Base-by-base conservation (phyloP, 2,888 invertebrate genomes). In the Drosophila limbata region DNA sequence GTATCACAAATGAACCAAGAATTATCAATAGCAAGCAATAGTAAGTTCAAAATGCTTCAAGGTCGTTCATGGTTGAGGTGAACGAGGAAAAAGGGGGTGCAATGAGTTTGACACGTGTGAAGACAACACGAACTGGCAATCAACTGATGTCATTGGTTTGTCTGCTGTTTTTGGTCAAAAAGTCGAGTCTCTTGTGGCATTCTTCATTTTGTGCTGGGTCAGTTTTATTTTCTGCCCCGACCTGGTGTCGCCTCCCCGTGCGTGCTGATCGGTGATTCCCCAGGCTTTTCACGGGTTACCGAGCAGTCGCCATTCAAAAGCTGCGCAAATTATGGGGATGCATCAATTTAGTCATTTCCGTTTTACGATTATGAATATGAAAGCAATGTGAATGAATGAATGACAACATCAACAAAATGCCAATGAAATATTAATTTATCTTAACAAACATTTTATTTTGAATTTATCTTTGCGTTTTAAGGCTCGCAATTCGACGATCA, bases 341-440 rank as follows among this genome's bases (percentile, higher is more conserved):
- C 81, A 68, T 60, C 71, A 88, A 75, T 88, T 84, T 73, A 73
- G 75, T 70, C 71, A 75, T 71, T 83, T 84, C 84, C 84, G 84
- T 69, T 83, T 42, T 69, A 62, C 47, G 53, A 51, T 28, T 19
- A 57, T 48, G 45, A 37, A 52, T 33, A 42, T n/a, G 19, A 42
- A 31, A 10, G 5, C 8, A 39, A 42, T 21, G 35, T 39, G 19
- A 25, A 25, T 25, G 19, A 25, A 25, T 25, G 31, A 55, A 19
- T 33, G 39, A 19, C 37, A 44, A 62, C 13, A 57, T 45, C 19
- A 45, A 47, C 31, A 31, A 57, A 15, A 42, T 35, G 13, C 13
- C 39, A 69, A 65, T 44, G 50, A 62, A 31, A 25, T 56, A 56
- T 5, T 13, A 37, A 48, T 47, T 15, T 50, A 68, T 57, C 44